Evolutionary conservation across 1,140 invertebrate species (phyloP).

Genomic region (Bombus difficillimus): DNA sequence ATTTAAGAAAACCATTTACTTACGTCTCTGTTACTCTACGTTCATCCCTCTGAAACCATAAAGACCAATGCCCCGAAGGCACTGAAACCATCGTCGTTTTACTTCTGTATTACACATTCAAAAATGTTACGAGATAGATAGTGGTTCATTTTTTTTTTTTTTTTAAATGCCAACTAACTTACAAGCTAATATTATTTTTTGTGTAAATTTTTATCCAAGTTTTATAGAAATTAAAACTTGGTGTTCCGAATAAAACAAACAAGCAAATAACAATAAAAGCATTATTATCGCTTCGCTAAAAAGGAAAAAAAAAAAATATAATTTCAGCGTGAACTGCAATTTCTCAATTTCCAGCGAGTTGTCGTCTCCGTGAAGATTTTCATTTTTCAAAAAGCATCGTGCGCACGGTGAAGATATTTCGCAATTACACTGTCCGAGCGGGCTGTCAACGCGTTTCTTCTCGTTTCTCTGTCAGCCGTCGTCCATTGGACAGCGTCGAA

Average conservation of each 20-base stretch:
- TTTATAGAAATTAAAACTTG: no score
- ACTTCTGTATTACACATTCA: constrained; percentile 13
- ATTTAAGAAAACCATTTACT: constrained; percentile 28
- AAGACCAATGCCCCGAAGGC: constrained; percentile 13
- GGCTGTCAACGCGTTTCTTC: constrained; percentile 29
- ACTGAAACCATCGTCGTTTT: not conserved
- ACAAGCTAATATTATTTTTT: no score
- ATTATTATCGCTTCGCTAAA: no score
- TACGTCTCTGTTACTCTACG: constrained; percentile 20
- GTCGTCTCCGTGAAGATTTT: not conserved
- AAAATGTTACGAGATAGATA: not conserved
- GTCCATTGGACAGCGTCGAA: not conserved
- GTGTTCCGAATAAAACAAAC: no score
- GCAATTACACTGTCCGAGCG: constrained; percentile 27
- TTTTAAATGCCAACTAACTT: no score
- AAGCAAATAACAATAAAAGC: no score
- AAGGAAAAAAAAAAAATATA: no score
- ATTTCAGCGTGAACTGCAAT: no score
- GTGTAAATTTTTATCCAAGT: no score
- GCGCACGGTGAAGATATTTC: constrained; percentile 12
- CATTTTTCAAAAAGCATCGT: constrained; percentile 14
- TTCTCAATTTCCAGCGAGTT: not conserved
- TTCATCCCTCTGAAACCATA: constrained; percentile 19
- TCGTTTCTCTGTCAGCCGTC: constrained; percentile 21
- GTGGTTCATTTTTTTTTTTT: no score